Conservation (phyloP, 2,113 vertebrate species). For the Trogon surrucura region DNA sequence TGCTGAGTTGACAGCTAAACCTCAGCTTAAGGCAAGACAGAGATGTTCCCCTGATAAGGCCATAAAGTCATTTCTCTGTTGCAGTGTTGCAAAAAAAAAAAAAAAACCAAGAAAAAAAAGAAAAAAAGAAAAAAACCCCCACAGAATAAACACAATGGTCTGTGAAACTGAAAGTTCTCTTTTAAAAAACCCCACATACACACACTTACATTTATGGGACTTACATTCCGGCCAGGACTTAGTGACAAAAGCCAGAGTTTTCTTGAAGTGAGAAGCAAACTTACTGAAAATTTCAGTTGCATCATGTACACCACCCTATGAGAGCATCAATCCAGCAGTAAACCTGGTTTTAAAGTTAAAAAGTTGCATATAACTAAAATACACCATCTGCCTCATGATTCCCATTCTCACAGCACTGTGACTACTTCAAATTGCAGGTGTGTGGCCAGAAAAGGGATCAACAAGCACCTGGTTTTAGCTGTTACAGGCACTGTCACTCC, state of each 20-base stretch:
- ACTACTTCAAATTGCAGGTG: not conserved
- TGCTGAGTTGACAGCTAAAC: conserved; percentile 14
- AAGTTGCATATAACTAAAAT: not conserved
- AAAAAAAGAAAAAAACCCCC: not conserved
- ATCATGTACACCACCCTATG: not conserved
- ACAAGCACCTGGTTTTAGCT: not conserved
- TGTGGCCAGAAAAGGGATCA: not conserved
- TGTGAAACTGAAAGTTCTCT: not conserved
- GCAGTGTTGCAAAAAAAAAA: not conserved
- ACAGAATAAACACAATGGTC: too few species aligned
- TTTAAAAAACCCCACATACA: not conserved
- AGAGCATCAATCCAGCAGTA: not conserved
- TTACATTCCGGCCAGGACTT: not conserved
- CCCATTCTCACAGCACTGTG: not conserved
- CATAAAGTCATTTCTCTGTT: not conserved
- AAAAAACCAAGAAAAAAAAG: not conserved
- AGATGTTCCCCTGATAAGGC: not conserved
- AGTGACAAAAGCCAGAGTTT: not conserved
- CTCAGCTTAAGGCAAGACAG: not conserved
- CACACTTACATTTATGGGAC: fast-evolving
- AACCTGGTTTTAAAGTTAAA: not conserved
- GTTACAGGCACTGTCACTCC: not conserved
- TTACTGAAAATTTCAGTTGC: not conserved
- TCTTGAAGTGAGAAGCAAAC: not conserved
- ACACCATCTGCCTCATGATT: not conserved